These are phyloP conservation scores for Heptranchias perlo DNA, from an alignment of 2,113 vertebrate species.

Conservation along the genomic window DNA sequence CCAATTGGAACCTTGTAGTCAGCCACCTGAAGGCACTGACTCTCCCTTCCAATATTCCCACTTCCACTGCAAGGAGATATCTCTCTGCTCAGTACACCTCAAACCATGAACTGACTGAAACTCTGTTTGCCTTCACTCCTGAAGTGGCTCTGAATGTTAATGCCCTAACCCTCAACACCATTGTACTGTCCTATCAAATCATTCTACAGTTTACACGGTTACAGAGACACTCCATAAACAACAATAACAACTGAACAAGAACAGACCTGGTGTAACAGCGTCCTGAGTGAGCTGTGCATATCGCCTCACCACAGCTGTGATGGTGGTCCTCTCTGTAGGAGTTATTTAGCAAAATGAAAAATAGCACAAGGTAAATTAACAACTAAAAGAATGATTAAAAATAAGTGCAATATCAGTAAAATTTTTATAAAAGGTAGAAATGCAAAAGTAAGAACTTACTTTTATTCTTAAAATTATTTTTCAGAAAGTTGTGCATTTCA, in stretches of 20 bases:
- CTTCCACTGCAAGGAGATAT: not conserved
- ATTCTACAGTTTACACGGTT: not conserved
- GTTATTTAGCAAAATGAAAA: not conserved
- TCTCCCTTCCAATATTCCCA: not conserved
- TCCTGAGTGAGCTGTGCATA: not conserved
- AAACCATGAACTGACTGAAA: not conserved
- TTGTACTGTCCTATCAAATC: not conserved
- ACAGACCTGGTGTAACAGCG: not conserved
- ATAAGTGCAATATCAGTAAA: not conserved
- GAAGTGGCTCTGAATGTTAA: not conserved
- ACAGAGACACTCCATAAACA: not conserved
- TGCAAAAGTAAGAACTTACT: constrained; percentile 3
- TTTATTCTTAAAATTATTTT: not conserved
- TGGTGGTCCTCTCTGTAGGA: not conserved
- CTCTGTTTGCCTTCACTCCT: not conserved
- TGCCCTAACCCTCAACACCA: not conserved
- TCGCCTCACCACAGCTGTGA: not conserved
- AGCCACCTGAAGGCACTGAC: not conserved
- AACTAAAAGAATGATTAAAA: not conserved
- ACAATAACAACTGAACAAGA: not conserved
- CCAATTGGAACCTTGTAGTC: not conserved
- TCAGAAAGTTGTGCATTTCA: not conserved
- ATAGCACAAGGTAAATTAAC: not conserved
- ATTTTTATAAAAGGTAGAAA: not conserved
- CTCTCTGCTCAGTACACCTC: not conserved